Percentiles rank a stretch among this genome's conserved stretches.
phyloP scores from a whole-genome alignment of 2,113 vertebrate genomes.

The Ciconia stormi region DNA sequence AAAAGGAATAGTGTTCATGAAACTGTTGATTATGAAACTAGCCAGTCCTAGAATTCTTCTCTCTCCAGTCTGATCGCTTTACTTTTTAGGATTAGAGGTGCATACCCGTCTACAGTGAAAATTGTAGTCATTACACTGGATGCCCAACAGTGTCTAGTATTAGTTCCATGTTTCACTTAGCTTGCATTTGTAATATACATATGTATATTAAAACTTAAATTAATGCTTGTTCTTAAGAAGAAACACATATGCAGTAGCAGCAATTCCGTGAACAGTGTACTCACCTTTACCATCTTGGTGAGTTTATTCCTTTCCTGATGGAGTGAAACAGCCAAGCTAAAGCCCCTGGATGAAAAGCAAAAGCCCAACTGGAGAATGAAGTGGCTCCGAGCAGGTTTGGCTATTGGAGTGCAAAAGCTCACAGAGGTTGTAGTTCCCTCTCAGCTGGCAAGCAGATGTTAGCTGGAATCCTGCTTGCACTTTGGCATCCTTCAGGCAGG shows the following conservation, averaged over 20 bases:
- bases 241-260: not conserved
- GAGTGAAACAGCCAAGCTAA: not conserved
- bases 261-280: not conserved
- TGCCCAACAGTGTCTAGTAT: not conserved
- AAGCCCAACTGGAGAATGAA: not conserved
- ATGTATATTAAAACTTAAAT: not conserved
- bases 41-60: not conserved
- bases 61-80: not conserved
- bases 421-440: not conserved
- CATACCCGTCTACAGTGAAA: not conserved
- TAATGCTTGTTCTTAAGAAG: not conserved
- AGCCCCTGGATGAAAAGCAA: not conserved
- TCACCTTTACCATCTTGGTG: slow-evolving; percentile 64
- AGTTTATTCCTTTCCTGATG: not conserved
- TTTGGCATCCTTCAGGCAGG: slow-evolving; percentile 62
- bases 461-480: slow-evolving; percentile 57
- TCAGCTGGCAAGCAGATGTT: slow-evolving; percentile 33
- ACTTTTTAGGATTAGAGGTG: not conserved
- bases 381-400: not conserved
- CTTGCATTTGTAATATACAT: not conserved
- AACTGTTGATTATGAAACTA: not conserved
- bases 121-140: not conserved
- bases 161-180: not conserved
- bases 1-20: not conserved
- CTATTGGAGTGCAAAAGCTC: not conserved